Percentiles rank a stretch among this genome's conserved stretches.
Conservation (phyloP, 2,888 invertebrate species). For the Stratiomys singularior region DNA sequence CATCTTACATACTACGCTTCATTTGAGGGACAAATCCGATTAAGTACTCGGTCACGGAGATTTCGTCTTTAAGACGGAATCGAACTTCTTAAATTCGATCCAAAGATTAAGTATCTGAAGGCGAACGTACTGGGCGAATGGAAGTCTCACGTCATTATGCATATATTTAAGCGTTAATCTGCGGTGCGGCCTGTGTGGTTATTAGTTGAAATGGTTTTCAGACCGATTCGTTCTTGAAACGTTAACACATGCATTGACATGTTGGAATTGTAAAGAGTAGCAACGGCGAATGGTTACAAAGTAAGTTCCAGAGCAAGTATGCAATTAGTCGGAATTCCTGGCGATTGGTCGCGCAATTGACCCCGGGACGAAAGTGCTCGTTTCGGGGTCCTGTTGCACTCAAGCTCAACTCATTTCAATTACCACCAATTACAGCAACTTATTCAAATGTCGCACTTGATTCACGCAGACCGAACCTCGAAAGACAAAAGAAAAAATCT, state of each 20-base stretch:
- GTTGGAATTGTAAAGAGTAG: too few species aligned
- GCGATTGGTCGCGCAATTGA: too few species aligned
- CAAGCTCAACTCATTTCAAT: conserved; percentile 3
- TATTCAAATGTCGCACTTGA: conserved; percentile 4
- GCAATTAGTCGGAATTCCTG: too few species aligned
- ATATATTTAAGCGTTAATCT: neutral
- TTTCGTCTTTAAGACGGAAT: conserved; percentile 17
- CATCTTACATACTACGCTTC: conserved; percentile 54
- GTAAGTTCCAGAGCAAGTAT: too few species aligned
- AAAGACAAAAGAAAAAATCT: neutral
- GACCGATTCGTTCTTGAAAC: too few species aligned
- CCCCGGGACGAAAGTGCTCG: too few species aligned
- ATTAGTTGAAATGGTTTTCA: neutral
- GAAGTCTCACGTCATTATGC: neutral
- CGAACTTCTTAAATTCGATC: conserved; percentile 18
- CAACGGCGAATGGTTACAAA: too few species aligned
- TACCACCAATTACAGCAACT: neutral
- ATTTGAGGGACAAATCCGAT: conserved; percentile 56
- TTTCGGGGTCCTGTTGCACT: too few species aligned
- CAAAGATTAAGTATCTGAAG: conserved; percentile 4
- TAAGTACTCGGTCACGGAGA: conserved; percentile 51
- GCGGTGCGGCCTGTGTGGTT: neutral
- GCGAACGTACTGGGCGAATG: too few species aligned
- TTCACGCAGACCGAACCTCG: neutral
- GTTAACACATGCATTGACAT: too few species aligned